Evolutionary conservation across 2,113 vertebrate genomes (phyloP).

Genomic region (Ivindomyrus marchei): DNA sequence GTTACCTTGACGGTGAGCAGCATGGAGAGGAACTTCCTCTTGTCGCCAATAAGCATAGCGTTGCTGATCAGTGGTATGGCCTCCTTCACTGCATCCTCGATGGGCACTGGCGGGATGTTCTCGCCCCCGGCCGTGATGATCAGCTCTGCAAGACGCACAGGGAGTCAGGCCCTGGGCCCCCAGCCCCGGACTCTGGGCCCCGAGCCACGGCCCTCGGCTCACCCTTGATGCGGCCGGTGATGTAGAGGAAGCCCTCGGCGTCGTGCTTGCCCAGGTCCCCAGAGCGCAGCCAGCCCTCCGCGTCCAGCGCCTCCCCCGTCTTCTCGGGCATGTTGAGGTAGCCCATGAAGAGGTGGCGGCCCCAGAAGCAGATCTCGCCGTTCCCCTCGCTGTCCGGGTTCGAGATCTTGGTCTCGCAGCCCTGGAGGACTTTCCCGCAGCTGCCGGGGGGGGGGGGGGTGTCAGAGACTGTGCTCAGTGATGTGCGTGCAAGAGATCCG

Average conservation of each 20-base stretch:
- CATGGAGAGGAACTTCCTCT: constrained; percentile 78
- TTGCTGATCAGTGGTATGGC: constrained; percentile 83
- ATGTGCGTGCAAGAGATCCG: background rate
- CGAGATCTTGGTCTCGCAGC: constrained; percentile 69
- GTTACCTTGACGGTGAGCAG: constrained; percentile 83
- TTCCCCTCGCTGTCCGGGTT: constrained; percentile 58
- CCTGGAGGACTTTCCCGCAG: constrained; percentile 72
- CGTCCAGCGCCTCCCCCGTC: constrained; percentile 69
- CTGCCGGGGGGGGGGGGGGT: constrained; percentile 44
- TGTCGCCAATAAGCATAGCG: constrained; percentile 83
- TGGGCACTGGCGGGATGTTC: constrained; percentile 76
- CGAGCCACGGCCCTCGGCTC: background rate
- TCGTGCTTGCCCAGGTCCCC: constrained; percentile 81
- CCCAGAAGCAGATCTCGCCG: constrained; percentile 84
- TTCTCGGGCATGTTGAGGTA: constrained; percentile 76
- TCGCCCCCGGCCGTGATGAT: constrained; percentile 88
- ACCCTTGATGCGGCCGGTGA: constrained; percentile 94
- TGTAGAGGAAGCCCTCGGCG: constrained; percentile 70
- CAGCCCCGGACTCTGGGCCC: background rate
- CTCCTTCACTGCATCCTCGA: constrained; percentile 75
- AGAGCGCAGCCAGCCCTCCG: constrained; percentile 82
- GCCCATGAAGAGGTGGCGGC: constrained; percentile 90
- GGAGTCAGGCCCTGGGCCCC: background rate
- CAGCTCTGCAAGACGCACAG: constrained; percentile 65
- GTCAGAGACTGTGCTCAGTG: background rate